Percentiles rank a stretch among this genome's conserved stretches.
These are phyloP conservation scores for Mnemiopsis leidyi DNA, from an alignment of 37 sponge, comb jelly and placozoan species.

Conservation along the genomic window DNA sequence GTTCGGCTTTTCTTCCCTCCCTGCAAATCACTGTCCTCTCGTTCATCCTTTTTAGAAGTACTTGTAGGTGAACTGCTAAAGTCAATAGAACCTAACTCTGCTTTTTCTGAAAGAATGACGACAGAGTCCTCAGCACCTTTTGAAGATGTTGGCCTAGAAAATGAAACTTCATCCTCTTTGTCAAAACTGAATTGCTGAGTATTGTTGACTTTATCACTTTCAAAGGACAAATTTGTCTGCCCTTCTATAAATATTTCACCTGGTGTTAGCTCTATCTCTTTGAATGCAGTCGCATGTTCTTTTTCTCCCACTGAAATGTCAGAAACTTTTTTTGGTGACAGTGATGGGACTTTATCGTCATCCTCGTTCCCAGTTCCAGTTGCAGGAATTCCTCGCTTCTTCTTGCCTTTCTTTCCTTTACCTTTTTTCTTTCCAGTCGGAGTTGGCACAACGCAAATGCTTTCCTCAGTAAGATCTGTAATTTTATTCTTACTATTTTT, in stretches of 20 bases:
- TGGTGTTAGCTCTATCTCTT: too few relatives aligned
- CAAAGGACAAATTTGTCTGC: too few relatives aligned
- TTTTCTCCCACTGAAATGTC: too few relatives aligned
- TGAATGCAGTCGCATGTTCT: too few relatives aligned
- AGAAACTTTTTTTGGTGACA: too few relatives aligned
- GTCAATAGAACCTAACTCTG: background rate
- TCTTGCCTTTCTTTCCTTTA: background rate
- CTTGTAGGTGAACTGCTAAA: background rate
- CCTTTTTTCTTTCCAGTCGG: background rate
- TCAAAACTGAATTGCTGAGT: background rate
- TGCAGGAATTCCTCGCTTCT: background rate
- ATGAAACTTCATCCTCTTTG: background rate
- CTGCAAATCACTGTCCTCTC: background rate
- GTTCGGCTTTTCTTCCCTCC: slow-evolving; percentile 41
- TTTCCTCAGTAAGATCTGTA: background rate
- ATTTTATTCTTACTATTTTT: background rate
- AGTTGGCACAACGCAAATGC: background rate
- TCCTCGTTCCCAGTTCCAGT: too few relatives aligned
- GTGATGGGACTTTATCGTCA: too few relatives aligned
- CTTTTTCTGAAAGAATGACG: background rate
- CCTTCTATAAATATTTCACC: too few relatives aligned
- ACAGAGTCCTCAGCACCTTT: background rate
- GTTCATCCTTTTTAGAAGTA: background rate
- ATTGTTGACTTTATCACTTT: background rate
- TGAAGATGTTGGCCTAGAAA: background rate